These are phyloP conservation scores for Brachymystax lenok DNA, from an alignment of 2,797 vertebrate species.

Conservation along the genomic window DNA sequence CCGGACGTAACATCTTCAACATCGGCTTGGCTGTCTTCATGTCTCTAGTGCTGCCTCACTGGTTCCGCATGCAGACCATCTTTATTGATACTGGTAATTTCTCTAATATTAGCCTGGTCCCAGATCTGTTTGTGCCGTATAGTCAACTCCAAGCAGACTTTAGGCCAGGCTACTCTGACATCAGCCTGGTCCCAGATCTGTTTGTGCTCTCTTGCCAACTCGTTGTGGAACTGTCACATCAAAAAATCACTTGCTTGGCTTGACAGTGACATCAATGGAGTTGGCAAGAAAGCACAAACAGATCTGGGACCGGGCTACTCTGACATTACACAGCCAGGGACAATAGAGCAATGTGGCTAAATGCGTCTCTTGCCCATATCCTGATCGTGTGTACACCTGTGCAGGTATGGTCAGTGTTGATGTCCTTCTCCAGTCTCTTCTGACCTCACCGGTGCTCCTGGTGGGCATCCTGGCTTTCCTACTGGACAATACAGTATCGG, in stretches of 20 bases:
- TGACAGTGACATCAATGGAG: too few species aligned
- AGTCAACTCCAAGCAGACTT: too few species aligned
- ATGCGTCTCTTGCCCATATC: neutral
- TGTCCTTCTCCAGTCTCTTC: slow-evolving; percentile 73
- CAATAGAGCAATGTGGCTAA: too few species aligned
- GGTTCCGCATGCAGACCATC: slow-evolving; percentile 63
- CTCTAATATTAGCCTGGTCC: too few species aligned
- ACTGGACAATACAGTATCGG: slow-evolving; percentile 84
- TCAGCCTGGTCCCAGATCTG: too few species aligned
- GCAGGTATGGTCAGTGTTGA: slow-evolving; percentile 64
- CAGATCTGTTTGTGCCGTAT: too few species aligned
- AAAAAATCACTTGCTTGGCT: too few species aligned
- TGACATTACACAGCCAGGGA: neutral
- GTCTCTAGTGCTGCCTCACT: slow-evolving; percentile 79
- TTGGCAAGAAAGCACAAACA: too few species aligned
- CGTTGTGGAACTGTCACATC: too few species aligned
- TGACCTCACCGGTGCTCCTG: slow-evolving; percentile 79
- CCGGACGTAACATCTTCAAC: slow-evolving; percentile 85
- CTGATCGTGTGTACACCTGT: neutral
- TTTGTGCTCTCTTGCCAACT: too few species aligned
- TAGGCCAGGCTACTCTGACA: too few species aligned
- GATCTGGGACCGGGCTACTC: too few species aligned
- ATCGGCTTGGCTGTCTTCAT: slow-evolving; percentile 85
- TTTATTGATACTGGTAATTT: slow-evolving; percentile 75
- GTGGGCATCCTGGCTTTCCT: slow-evolving; percentile 80